Base-by-base conservation (phyloP, 35 echinoderm and acorn worm species). In the Apostichopus japonicus region DNA sequence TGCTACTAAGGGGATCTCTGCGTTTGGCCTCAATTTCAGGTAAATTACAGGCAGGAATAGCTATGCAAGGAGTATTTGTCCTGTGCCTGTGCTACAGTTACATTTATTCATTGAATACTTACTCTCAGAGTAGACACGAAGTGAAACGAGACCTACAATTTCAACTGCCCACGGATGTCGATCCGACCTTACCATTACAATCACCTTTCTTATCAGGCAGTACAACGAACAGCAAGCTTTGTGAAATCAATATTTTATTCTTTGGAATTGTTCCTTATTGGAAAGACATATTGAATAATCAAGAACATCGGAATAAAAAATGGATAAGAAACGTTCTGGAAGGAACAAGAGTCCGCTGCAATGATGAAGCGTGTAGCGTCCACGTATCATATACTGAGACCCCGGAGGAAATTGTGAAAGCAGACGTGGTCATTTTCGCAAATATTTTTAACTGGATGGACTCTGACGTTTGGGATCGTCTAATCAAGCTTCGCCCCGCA, bases 201-300 rank as follows among this genome's bases (percentile, higher is more conserved):
- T n/a, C 67, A 23, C 8, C 61, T 10, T 21, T 72, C 24, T 8
- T 89, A 14, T 7, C 86, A 27, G 59, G 61, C n/a, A 73, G 61
- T 67, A 51, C 44, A 89, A n/a, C 63, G 23, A 73, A 24, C 24
- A 27, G 10, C 86, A 72, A n/a, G 72, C 86, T 23, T 53, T 79
- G 72, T 78, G 72, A 56, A 27, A 91, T 53, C 27, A 23, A 54
- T 25, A 91, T 91, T 54, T 22, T 53, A 61, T 91, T 91, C 24
- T 91, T 91, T 79, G 90, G 90, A 17, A 91, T 91, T 6, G 14
- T 77, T n/a, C 90, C 90, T 56, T 91, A 78, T 22, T 91, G 90
- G 90, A 91, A 27, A 67, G 71, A 77, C 44, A 21, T 91, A 4
- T 22, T 59, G 86, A 89, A 22, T 10, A 72, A 23, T 72, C 51